Evolutionary conservation across 2,113 vertebrate species (phyloP).

Genomic region (Ascaphus truei): DNA sequence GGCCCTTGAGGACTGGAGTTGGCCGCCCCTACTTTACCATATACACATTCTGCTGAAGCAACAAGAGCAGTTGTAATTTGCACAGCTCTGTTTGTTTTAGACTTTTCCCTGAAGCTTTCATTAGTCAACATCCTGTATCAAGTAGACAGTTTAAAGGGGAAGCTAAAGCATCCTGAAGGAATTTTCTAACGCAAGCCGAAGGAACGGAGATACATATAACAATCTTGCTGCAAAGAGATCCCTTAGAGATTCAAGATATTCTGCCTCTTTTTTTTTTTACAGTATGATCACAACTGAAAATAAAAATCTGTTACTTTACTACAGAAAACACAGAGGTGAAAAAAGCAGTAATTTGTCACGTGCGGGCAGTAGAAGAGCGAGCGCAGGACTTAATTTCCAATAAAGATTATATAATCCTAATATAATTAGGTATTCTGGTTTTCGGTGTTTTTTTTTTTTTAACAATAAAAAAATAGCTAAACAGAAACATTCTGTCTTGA

Average conservation of each 20-base stretch:
- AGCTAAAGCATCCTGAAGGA: conserved; percentile 30
- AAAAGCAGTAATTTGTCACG: no score
- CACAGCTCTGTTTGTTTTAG: not conserved
- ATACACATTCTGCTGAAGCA: not conserved
- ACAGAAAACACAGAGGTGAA: not conserved
- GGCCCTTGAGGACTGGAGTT: no score
- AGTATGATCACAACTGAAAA: conserved; percentile 1
- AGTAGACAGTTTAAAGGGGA: not conserved
- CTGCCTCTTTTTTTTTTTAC: not conserved
- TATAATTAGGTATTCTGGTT: no score
- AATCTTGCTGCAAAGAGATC: not conserved
- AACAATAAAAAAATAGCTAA: no score
- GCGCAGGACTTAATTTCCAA: no score
- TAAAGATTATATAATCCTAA: no score
- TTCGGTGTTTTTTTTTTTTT: no score
- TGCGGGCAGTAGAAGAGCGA: no score
- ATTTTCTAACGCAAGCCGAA: conserved; percentile 18
- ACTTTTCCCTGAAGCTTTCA: not conserved
- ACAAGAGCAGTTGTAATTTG: not conserved
- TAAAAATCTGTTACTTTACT: not conserved
- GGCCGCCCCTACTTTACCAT: no score
- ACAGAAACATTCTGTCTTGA: no score
- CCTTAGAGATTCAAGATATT: not conserved
- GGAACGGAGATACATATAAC: conserved; percentile 8
- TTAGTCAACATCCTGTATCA: conserved; percentile 22